Conservation (phyloP, 2,888 invertebrate species). For the Zygaena filipendulae region DNA sequence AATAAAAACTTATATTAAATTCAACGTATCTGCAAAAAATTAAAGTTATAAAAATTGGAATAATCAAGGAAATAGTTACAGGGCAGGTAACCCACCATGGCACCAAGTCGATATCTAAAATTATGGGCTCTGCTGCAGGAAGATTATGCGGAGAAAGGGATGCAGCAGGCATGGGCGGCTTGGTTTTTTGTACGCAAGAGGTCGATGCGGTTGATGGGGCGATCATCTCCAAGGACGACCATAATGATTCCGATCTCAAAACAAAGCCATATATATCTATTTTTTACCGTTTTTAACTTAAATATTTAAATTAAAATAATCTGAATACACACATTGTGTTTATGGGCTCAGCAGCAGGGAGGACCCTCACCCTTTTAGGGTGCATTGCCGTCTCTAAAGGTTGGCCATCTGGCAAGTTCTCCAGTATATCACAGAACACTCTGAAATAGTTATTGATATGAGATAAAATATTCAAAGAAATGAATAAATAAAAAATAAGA, state of each 20-base stretch:
- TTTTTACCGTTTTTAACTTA: neutral
- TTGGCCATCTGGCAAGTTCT: conserved; percentile 1
- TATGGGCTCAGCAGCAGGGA: neutral
- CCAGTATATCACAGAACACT: conserved; percentile 1
- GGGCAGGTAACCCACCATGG: conserved; percentile 2
- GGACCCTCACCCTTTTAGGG: conserved; percentile 1
- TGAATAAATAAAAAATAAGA: neutral
- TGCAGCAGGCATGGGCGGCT: neutral
- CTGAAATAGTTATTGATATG: conserved; percentile 1
- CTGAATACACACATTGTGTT: conserved; percentile 1
- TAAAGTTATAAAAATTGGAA: conserved; percentile 1
- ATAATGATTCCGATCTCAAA: conserved; percentile 1
- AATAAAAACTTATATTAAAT: neutral
- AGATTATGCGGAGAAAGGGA: no score
- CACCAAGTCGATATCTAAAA: no score
- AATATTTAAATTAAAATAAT: conserved; percentile 1
- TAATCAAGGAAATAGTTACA: conserved; percentile 1
- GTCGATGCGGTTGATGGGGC: conserved; percentile 1
- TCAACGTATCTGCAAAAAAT: conserved; percentile 2
- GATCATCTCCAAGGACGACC: neutral
- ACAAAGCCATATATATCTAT: neutral
- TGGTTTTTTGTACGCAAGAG: neutral
- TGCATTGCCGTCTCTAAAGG: conserved; percentile 1
- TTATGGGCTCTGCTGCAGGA: no score
- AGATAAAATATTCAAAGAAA: neutral